These are phyloP conservation scores for Mus spicilegus DNA, from an alignment of 2,113 vertebrate genomes.

Conservation along the genomic window DNA sequence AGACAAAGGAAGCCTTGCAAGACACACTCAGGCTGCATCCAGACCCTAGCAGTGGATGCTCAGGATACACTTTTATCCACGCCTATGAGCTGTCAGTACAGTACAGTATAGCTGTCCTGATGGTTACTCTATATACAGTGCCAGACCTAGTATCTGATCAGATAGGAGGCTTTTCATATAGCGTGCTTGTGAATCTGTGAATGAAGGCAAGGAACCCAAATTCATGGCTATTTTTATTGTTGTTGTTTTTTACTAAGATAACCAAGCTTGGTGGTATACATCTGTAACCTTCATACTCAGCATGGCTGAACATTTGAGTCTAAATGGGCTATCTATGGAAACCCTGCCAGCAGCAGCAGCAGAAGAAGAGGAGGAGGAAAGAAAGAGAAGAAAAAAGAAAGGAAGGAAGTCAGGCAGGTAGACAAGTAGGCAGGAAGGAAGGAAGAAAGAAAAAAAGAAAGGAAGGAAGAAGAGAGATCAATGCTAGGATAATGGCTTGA, in stretches of 20 bases:
- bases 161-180: background rate
- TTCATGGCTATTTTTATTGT: background rate
- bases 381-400: no score
- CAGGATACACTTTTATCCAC: background rate
- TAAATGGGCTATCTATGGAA: background rate
- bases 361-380: no score
- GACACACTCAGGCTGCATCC: background rate
- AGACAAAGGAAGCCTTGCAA: background rate
- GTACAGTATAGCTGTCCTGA: no score
- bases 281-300: background rate
- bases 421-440: background rate
- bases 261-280: background rate
- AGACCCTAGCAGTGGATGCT: background rate
- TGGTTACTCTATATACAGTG: rapidly evolving
- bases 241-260: background rate
- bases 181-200: background rate
- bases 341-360: background rate
- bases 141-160: background rate
- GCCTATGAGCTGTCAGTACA: rapidly evolving
- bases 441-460: no score
- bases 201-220: background rate
- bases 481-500: background rate
- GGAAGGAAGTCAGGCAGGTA: background rate
- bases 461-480: background rate
- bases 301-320: background rate